These are phyloP conservation scores for Zelleria hepariella DNA, from an alignment of 2,888 invertebrate species.

Conservation along the genomic window DNA sequence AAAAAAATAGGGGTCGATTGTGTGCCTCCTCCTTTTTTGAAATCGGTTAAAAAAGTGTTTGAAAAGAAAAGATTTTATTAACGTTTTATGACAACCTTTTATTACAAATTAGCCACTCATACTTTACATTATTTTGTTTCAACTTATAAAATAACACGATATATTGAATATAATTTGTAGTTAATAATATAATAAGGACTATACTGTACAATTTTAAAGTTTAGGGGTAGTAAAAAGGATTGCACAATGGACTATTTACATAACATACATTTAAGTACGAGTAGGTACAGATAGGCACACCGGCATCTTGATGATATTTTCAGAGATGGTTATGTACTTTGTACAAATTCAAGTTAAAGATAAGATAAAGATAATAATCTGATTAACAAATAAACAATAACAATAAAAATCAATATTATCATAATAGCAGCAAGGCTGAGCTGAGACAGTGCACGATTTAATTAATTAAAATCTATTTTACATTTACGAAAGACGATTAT, in stretches of 20 bases:
- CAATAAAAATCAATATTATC: neutral
- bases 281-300: slow-evolving; percentile 4
- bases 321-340: neutral
- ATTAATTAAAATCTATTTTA: neutral
- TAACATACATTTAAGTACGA: neutral
- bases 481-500: neutral
- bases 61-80: slow-evolving; percentile 47
- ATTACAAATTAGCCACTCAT: slow-evolving; percentile 25
- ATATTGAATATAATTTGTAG: neutral
- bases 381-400: neutral
- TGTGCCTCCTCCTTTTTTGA: neutral
- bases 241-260: slow-evolving; percentile 1
- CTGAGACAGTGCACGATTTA: too few species aligned
- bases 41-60: too few species aligned
- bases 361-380: too few species aligned
- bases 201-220: neutral
- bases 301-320: neutral
- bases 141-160: neutral
- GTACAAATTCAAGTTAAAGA: neutral
- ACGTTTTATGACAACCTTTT: slow-evolving; percentile 62
- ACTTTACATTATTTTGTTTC: neutral
- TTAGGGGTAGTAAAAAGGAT: neutral
- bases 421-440: neutral
- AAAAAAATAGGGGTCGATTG: too few species aligned
- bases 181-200: neutral